Evolutionary conservation across 2,888 invertebrate species (phyloP).

Genomic region (Drosophila cracens): DNA sequence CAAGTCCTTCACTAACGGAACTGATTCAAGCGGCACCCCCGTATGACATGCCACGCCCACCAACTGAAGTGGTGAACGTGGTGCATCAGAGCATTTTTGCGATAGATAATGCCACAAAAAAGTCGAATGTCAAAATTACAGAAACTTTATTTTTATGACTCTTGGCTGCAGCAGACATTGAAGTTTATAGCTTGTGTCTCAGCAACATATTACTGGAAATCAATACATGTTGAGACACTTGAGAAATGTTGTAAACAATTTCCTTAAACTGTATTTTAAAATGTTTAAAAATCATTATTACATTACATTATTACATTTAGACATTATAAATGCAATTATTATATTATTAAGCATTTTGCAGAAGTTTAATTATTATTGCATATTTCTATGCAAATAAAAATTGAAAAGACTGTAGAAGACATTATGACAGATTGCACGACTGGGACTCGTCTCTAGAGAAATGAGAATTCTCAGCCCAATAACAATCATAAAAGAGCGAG

Average conservation of each 20-base stretch:
- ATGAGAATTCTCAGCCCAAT: not conserved
- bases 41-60: slow-evolving; percentile 1
- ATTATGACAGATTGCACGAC: not conserved
- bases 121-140: slow-evolving; percentile 16
- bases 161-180: not conserved
- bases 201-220: slow-evolving; percentile 9
- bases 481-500: not conserved
- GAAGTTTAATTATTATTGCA: too few relatives aligned
- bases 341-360: too few relatives aligned
- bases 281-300: not conserved
- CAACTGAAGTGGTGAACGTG: slow-evolving; percentile 13
- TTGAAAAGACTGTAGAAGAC: not conserved
- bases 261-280: not conserved
- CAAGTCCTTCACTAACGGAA: slow-evolving; percentile 36
- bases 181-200: not conserved
- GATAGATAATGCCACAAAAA: slow-evolving; percentile 17
- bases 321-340: too few relatives aligned
- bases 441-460: not conserved
- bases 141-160: too few relatives aligned
- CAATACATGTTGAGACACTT: not conserved
- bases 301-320: too few relatives aligned
- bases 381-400: not conserved
- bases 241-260: not conserved
- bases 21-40: slow-evolving; percentile 6
- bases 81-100: slow-evolving; percentile 33